Evolutionary conservation across 2,797 vertebrate species (phyloP), one percentile per base, ranked within the genome.

Genomic region (Aulostomus chinensis): DNA sequence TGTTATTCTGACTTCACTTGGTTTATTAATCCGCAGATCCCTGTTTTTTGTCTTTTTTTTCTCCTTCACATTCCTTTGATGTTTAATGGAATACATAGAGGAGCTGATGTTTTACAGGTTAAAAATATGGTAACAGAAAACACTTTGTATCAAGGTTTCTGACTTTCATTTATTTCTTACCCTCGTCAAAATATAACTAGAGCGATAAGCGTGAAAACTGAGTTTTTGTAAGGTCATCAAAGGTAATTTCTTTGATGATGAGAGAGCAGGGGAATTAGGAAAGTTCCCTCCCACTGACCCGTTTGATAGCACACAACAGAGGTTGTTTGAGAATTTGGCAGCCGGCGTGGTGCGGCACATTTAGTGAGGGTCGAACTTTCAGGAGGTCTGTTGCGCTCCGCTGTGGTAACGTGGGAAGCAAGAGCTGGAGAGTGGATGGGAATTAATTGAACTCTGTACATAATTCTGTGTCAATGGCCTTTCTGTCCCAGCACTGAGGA

Each of bases 401-500:
- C 88, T 87, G 89, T 88, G 91, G 90, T 93, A 93, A 96, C 92
- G 92, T 96, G 94, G 94, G 94, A 96, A 96, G 92, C 90, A 88
- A 91, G 90, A 89, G 89, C 87, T 24, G 25, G 92, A 90, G 93
- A 91, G 90, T 88, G 91, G 92, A 87, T 41, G 91, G 88, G 93
- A 95, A 95, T 94, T 93, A 92, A 94, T 93, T 94, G 93, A 92
- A 94, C 91, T 93, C 93, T 93, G 92, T 92, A 92, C 93, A 92
- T 94, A 93, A 95, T 91, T 94, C 92, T 92, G 89, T 88, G 90
- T 95, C 92, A 94, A 93, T 94, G 91, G 94, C 89, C 92, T 93
- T 89, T 91, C 91, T 94, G 93, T 95, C 90, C 91, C 88, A 71
- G 86, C 82, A 83, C 92, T 89, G 87, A 91, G 89, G 88, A 89